These are phyloP conservation scores for Microtus pennsylvanicus DNA, from an alignment of 2,113 vertebrate species.

Conservation along the genomic window DNA sequence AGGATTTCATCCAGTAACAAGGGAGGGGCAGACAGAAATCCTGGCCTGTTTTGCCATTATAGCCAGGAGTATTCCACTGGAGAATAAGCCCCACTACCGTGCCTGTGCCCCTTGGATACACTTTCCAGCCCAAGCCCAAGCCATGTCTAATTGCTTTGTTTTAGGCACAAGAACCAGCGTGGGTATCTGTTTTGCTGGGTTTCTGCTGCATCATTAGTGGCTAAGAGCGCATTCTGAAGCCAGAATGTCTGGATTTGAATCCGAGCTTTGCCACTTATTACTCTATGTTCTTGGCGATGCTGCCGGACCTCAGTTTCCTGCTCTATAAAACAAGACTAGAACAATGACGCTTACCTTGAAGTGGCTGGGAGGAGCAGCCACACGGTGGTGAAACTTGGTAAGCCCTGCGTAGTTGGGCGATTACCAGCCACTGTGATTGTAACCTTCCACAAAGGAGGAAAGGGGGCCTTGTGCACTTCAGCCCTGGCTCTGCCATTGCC, in stretches of 20 bases:
- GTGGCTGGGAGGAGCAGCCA: neutral
- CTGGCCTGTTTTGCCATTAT: neutral
- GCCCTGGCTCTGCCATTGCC: neutral
- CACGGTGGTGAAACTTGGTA: neutral
- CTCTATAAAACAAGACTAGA: neutral
- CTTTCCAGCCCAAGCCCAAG: neutral
- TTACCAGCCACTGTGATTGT: accelerated
- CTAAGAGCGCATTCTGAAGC: neutral
- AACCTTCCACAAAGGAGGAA: neutral
- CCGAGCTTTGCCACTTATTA: neutral
- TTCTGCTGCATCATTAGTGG: neutral
- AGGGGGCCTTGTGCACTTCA: neutral
- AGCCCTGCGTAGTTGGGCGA: no score
- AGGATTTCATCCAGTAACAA: neutral
- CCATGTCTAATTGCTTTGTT: neutral
- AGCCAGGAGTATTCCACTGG: neutral
- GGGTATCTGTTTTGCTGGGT: neutral
- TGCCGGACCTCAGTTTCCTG: neutral
- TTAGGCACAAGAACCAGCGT: neutral
- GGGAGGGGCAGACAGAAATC: neutral
- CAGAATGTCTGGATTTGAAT: neutral
- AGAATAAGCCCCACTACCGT: neutral
- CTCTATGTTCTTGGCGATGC: neutral
- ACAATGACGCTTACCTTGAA: neutral
- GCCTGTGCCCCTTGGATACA: neutral